phyloP scores from a whole-genome alignment of 23 tunicate species.

The Styela plicata region DNA sequence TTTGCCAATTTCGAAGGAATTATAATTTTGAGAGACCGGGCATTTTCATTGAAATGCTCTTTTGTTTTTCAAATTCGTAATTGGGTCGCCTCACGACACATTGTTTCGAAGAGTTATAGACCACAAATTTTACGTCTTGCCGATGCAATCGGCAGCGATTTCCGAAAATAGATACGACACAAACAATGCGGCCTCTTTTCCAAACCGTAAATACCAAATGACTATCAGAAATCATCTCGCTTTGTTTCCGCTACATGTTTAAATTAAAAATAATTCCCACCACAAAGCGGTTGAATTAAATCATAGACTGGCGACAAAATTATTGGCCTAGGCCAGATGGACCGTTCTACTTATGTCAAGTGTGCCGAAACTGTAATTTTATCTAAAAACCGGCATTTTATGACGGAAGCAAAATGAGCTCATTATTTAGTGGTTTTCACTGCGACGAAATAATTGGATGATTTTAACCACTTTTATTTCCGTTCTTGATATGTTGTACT shows the following conservation, averaged over 20 bases:
- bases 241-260: background rate
- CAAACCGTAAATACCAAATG: background rate
- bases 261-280: background rate
- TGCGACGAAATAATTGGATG: background rate
- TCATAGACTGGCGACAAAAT: background rate
- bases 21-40: background rate
- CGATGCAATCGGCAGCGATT: background rate
- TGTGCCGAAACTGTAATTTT: background rate
- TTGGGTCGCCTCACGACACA: background rate
- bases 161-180: background rate
- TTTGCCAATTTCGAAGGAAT: too few species aligned
- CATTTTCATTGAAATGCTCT: background rate
- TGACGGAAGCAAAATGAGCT: background rate
- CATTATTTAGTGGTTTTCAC: background rate
- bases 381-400: background rate
- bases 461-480: background rate
- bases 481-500: too few species aligned
- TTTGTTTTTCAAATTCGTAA: background rate
- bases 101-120: background rate
- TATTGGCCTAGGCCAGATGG: background rate
- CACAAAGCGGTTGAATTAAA: background rate
- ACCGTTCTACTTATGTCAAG: background rate
- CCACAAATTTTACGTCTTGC: background rate
- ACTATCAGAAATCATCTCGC: background rate
- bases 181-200: background rate